phyloP scores from a whole-genome alignment of 30 jellyfish, hydroid and myxozoan species.

The Catostylus mosaicus region DNA sequence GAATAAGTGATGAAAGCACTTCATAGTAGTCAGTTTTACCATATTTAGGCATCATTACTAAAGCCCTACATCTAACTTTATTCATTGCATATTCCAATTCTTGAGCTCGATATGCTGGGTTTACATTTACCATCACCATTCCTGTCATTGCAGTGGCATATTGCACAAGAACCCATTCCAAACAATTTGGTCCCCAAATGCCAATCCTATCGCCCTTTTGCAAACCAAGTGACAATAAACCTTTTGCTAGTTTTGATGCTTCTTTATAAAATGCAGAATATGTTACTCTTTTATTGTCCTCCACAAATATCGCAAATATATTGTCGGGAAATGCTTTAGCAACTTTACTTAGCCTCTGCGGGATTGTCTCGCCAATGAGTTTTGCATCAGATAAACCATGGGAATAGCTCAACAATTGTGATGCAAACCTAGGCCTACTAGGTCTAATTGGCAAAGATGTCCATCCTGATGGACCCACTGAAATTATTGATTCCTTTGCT shows the following conservation, averaged over 20 bases:
- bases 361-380: slow-evolving; percentile 82
- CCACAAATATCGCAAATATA: slow-evolving; percentile 79
- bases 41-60: slow-evolving; percentile 73
- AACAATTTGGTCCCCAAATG: slow-evolving; percentile 95
- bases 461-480: neutral
- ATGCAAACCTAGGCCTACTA: neutral
- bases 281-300: slow-evolving; percentile 65
- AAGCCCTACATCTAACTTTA: slow-evolving; percentile 83
- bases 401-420: slow-evolving; percentile 52
- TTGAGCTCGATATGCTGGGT: slow-evolving; percentile 78
- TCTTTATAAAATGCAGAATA: slow-evolving; percentile 62
- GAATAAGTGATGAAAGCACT: slow-evolving; percentile 52
- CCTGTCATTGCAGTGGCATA: slow-evolving; percentile 93
- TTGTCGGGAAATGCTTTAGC: slow-evolving; percentile 82
- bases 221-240: slow-evolving; percentile 77
- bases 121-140: slow-evolving; percentile 85
- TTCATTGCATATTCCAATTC: slow-evolving; percentile 83
- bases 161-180: slow-evolving; percentile 87
- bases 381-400: slow-evolving; percentile 60
- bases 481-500: too few relatives aligned
- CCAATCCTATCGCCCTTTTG: slow-evolving; percentile 94
- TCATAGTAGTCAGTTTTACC: slow-evolving; percentile 81
- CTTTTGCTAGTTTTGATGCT: slow-evolving; percentile 78
- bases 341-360: slow-evolving; percentile 53
- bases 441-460: neutral